Conservation (phyloP, 1,140 invertebrate species). For the Pectinophora gossypiella region DNA sequence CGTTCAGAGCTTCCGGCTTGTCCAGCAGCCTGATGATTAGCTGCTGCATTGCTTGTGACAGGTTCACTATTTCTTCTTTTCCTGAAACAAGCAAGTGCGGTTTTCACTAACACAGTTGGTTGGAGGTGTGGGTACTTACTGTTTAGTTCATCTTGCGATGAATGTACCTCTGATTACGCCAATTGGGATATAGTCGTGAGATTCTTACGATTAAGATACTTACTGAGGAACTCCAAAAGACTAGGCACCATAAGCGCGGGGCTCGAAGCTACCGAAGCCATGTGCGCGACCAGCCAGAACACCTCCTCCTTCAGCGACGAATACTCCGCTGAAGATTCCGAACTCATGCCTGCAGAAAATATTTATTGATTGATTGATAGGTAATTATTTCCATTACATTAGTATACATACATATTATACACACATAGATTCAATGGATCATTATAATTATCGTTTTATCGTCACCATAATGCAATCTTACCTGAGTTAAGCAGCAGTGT, state of each 20-base stretch:
- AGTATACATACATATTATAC: too few relatives aligned
- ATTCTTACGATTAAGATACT: slow-evolving; percentile 48
- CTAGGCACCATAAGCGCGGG: slow-evolving; percentile 84
- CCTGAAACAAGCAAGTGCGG: too few relatives aligned
- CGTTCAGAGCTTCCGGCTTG: slow-evolving; percentile 50
- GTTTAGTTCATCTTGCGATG: too few relatives aligned
- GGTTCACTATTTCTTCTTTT: slow-evolving; percentile 49
- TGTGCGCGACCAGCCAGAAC: slow-evolving; percentile 85
- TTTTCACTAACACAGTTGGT: too few relatives aligned
- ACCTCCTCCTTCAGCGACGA: slow-evolving; percentile 88
- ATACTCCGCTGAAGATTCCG: slow-evolving; percentile 74
- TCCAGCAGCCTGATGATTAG: slow-evolving; percentile 59
- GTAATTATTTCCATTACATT: too few relatives aligned
- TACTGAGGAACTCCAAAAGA: slow-evolving; percentile 84
- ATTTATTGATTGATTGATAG: too few relatives aligned
- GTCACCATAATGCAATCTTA: slow-evolving; percentile 15
- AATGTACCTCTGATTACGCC: too few relatives aligned
- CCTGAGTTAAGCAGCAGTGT: slow-evolving; percentile 73
- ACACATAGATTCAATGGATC: too few relatives aligned
- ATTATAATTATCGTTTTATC: too few relatives aligned
- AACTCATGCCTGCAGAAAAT: slow-evolving; percentile 25
- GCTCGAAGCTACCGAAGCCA: slow-evolving; percentile 83
- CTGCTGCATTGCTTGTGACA: slow-evolving; percentile 65
- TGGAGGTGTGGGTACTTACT: too few relatives aligned
- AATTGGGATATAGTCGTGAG: too few relatives aligned